Base-by-base conservation (phyloP, 64 coral and sea anemone genomes). In the Montipora foliosa region DNA sequence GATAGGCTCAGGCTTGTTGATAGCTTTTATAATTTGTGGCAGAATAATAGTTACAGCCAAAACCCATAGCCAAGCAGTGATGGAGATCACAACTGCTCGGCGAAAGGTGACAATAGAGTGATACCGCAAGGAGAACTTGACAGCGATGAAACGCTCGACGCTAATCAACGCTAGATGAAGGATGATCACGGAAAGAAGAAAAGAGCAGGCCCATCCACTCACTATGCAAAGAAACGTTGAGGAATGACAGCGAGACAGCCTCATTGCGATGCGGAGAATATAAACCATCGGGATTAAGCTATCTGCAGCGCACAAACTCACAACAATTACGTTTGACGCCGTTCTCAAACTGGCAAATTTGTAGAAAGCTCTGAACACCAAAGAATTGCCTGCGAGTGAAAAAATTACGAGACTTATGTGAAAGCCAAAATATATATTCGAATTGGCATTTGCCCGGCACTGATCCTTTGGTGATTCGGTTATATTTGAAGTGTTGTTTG, bases 281-380 rank as follows among this genome's bases (percentile, higher is more conserved):
- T 59, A 49, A 51, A 66, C 53, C 49, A 49, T 66, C 77, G 60
- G 58, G 14, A 79, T 49, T 10, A 90, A 77, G 24, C 76, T 14
- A 25, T 80, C 60, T 4, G 75, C 76, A 17, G 48, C 21, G 49
- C 57, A 60, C 88, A 90, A 79, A 64, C 88, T 90, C 9, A 90
- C 74, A 6, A 90, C 6, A 47, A 90, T 67, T 6, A 13, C 24
- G 58, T 90, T 90, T 13, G 88, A 90, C n/a, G 76, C 55, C 15
- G 76, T 90, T 47, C 76, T 76, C 10, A 90, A 20, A 9, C 25
- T 10, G 44, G 9, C 15, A 66, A 79, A 78, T 67, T 67, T 58
- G 50, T 80, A 10, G 50, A 79, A 90, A 0, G 76, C 76, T 61
- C 16, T 66, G 3, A 77, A 47, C 5, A 90, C 37, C 2, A 90